Base-by-base conservation (phyloP, 2,113 vertebrate genomes). In the Typhlomys cinereus region DNA sequence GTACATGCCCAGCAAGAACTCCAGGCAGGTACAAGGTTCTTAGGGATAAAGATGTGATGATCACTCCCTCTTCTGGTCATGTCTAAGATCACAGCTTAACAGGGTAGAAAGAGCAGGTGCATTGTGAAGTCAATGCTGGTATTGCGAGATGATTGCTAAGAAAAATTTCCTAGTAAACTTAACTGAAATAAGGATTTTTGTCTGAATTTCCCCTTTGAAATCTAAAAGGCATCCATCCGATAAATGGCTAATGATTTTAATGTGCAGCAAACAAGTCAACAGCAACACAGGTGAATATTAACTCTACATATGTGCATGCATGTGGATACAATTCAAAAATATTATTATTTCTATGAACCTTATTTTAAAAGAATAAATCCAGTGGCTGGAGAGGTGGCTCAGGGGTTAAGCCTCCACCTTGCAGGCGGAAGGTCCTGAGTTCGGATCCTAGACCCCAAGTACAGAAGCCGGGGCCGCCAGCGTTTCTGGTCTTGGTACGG, bases 11-110 rank as follows among this genome's bases (percentile, higher is more conserved):
- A 18, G 4, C 85, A 54, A 39, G 36, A 57, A 29, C n/a, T 34
- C 57, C 44, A 95, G 64, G 64, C 89, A 93, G 70, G 7, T 13
- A 48, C 41, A 0, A 79, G 36, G 50, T 81, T 81, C 87, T 29
- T 25, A 25, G 18, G 12, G 34, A 92, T 9, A 62, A 20, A 39
- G 15, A 89, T 93, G 71, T 31, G 18, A 81, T 87, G 90, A 87
- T 95, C 14, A 74, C 97, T 96, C 96, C 97, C 96, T 96, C 97
- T 97, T 94, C 97, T 97, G 97, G 97, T 64, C 95, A 85, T 34
- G 80, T 2, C 12, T 73, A 93, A 96, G 91, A 96, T 69, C 95
- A 97, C 92, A 96, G 74, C 87, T 95, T 95, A 5, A 80, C 44
- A 91, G 29, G 57, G 20, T 41, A 85, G 5, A 34, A 75, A 86